Evolutionary conservation across 2,888 invertebrate species (phyloP).

Genomic region (Pardosa pseudoannulata): DNA sequence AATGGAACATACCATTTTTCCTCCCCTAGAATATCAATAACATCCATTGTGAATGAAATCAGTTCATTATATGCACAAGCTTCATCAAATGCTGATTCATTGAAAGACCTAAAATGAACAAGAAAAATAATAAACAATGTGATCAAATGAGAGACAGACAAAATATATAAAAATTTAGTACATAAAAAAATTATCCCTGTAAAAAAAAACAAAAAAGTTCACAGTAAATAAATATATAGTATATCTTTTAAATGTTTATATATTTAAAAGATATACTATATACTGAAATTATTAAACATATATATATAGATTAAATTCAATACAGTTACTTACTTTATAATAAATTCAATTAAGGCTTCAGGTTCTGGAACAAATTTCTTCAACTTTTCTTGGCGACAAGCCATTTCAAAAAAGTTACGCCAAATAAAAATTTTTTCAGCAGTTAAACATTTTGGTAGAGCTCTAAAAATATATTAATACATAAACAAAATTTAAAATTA

Average conservation of each 20-base stretch:
- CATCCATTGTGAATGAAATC: constrained; percentile 34
- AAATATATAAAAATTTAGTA: too few species aligned
- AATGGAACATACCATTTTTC: constrained; percentile 33
- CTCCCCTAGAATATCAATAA: constrained; percentile 19
- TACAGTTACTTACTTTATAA: constrained; percentile 40
- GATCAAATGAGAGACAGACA: too few species aligned
- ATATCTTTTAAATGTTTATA: too few species aligned
- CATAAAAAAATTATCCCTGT: too few species aligned
- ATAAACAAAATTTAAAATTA: too few species aligned
- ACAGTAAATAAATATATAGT: neutral
- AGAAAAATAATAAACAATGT: too few species aligned
- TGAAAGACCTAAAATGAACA: constrained; percentile 23
- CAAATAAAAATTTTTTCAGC: constrained; percentile 48
- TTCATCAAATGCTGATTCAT: constrained; percentile 26
- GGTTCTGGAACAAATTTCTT: constrained; percentile 36
- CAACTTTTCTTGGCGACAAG: constrained; percentile 26
- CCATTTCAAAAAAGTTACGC: constrained; percentile 35
- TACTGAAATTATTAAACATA: too few species aligned
- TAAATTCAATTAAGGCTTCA: constrained; percentile 37
- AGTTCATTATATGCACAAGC: constrained; percentile 45
- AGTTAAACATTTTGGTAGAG: constrained; percentile 40
- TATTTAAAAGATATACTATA: too few species aligned
- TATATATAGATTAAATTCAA: too few species aligned
- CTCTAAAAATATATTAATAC: too few species aligned
- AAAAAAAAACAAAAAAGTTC: too few species aligned